Evolutionary conservation across 2,113 vertebrate genomes (phyloP).

Genomic region (Apteryx mantelli): DNA sequence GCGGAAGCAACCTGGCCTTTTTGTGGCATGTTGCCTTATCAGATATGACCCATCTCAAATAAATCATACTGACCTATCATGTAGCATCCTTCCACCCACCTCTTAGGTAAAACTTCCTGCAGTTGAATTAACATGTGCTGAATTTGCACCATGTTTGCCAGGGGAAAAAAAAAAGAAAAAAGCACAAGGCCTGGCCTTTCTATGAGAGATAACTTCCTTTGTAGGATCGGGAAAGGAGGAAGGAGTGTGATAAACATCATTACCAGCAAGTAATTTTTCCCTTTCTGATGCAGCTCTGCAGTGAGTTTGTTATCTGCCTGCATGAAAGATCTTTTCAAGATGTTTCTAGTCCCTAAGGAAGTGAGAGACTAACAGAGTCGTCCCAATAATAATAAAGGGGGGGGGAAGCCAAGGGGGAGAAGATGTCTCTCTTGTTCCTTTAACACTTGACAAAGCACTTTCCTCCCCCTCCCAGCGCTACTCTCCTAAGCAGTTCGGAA

Average conservation of each 20-base stretch:
- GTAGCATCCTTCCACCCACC: background rate
- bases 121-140: background rate
- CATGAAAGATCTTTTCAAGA: constrained; percentile 73
- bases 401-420: background rate
- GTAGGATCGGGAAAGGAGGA: constrained; percentile 10
- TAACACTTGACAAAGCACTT: constrained; percentile 60
- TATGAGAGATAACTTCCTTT: constrained; percentile 42
- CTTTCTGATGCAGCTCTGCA: constrained; percentile 49
- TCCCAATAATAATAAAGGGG: constrained; percentile 66
- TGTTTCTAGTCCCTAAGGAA: constrained; percentile 67
- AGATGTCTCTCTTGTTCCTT: constrained; percentile 51
- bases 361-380: constrained; percentile 53
- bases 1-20: background rate
- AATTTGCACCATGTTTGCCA: background rate
- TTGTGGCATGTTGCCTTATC: background rate
- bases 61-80: background rate
- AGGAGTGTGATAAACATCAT: constrained; percentile 61
- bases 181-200: background rate
- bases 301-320: constrained; percentile 69
- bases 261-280: constrained; percentile 61
- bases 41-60: background rate
- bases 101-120: background rate
- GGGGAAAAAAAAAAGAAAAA: background rate
- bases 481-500: constrained; percentile 30
- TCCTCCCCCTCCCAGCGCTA: constrained; percentile 30